These are phyloP conservation scores for Zaprionus camerounensis DNA, from an alignment of 1,140 invertebrate genomes.

Conservation along the genomic window DNA sequence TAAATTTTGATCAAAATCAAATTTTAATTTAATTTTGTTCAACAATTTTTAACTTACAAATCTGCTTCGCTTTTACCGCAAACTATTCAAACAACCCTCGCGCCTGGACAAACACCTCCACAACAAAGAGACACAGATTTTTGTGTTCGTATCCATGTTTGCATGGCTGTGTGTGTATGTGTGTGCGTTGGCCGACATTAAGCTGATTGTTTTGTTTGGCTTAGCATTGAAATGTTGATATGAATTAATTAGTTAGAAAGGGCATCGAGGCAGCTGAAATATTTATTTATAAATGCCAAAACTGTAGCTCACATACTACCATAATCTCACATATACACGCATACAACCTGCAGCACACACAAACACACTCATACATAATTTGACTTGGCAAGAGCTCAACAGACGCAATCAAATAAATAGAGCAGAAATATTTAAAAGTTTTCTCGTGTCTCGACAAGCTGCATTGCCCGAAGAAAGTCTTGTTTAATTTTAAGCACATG, in stretches of 20 bases:
- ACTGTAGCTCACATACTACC: slow-evolving; percentile 3
- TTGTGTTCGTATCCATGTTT: slow-evolving; percentile 1
- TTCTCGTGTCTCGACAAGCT: slow-evolving; percentile 14
- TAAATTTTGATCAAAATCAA: not conserved
- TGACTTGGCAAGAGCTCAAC: slow-evolving; percentile 1
- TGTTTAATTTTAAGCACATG: slow-evolving; percentile 5
- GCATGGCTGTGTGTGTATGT: not conserved
- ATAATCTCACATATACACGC: slow-evolving; percentile 7
- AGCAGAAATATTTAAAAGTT: slow-evolving; percentile 54
- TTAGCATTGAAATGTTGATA: slow-evolving; percentile 82
- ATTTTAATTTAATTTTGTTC: no score
- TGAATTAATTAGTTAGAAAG: slow-evolving; percentile 79
- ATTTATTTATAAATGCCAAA: slow-evolving; percentile 54
- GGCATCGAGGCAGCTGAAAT: slow-evolving; percentile 47
- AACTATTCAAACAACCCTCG: slow-evolving; percentile 17
- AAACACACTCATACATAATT: not conserved
- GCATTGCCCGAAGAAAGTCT: slow-evolving; percentile 5
- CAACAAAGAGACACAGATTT: slow-evolving; percentile 6
- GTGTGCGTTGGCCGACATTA: slow-evolving; percentile 66
- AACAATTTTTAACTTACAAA: no score
- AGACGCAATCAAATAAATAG: slow-evolving; percentile 56
- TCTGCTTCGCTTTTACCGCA: not conserved
- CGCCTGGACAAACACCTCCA: not conserved
- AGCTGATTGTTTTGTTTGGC: slow-evolving; percentile 81
- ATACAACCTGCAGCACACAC: not conserved